Percentiles rank a stretch among this genome's conserved stretches.
Evolutionary conservation across 2,797 vertebrate genomes (phyloP).

Genomic region (Malacoctenus gilli): DNA sequence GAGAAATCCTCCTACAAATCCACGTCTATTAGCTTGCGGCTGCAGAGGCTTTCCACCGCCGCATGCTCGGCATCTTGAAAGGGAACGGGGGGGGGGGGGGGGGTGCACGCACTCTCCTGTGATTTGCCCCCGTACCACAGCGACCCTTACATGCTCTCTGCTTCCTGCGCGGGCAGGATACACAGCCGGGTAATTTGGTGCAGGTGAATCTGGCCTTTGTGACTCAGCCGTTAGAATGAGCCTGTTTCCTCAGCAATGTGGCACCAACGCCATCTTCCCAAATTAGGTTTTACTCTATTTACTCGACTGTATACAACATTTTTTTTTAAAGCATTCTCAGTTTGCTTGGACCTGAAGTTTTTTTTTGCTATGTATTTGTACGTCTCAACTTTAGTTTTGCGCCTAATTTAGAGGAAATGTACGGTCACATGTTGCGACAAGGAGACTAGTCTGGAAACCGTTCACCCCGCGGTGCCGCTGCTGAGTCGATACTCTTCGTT

Average conservation of each 20-base stretch:
- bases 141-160: constrained; percentile 31
- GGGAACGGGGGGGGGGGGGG: too few species aligned
- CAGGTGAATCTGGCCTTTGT: constrained; percentile 64
- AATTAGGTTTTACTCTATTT: too few species aligned
- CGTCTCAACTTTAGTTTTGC: too few species aligned
- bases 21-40: too few species aligned
- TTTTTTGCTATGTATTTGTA: too few species aligned
- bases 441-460: too few species aligned
- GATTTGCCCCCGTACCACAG: constrained; percentile 13
- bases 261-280: neutral
- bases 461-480: too few species aligned
- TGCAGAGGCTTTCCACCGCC: neutral
- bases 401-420: too few species aligned
- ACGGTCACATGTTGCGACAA: too few species aligned
- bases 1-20: neutral
- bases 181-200: constrained; percentile 48
- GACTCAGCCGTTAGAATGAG: constrained; percentile 43
- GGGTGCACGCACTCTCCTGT: neutral
- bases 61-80: constrained; percentile 5
- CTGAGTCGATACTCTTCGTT: neutral
- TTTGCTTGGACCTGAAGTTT: too few species aligned
- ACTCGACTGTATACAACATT: too few species aligned
- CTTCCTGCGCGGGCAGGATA: constrained; percentile 47
- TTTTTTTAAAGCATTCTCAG: too few species aligned
- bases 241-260: constrained; percentile 26